Evolutionary conservation across 2,797 vertebrate species (phyloP).

Genomic region (Amblyopsis hoosieri): DNA sequence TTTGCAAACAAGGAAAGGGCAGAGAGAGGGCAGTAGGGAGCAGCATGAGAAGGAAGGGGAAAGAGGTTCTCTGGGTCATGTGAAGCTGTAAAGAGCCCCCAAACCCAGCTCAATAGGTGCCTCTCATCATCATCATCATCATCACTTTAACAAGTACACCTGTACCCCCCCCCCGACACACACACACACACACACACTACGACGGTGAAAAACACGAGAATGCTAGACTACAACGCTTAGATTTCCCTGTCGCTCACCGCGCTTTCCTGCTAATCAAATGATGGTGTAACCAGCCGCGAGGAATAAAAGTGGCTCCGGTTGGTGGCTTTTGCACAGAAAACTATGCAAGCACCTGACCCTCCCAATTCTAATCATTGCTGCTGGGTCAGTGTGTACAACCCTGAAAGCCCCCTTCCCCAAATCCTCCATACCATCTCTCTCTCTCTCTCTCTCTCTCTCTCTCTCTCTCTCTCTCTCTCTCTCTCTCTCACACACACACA

Average conservation of each 20-base stretch:
- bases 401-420: constrained; percentile 31
- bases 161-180: constrained; percentile 16
- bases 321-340: constrained; percentile 82
- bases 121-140: background rate
- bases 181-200: background rate
- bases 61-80: constrained; percentile 73
- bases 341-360: constrained; percentile 84
- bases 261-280: constrained; percentile 66
- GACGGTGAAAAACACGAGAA: background rate
- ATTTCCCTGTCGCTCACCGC: constrained; percentile 45
- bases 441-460: background rate
- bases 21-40: constrained; percentile 74
- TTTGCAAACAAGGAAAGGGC: constrained; percentile 83
- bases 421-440: constrained; percentile 30
- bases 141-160: constrained; percentile 1
- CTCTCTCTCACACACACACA: background rate
- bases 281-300: constrained; percentile 71
- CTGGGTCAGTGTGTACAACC: constrained; percentile 79
- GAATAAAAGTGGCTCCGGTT: constrained; percentile 76
- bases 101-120: background rate
- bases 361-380: constrained; percentile 78
- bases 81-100: constrained; percentile 48
- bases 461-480: background rate
- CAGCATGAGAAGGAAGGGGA: constrained; percentile 66
- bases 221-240: constrained; percentile 49